Conservation (phyloP, 2,113 vertebrate genomes). For the Theristicus caerulescens region DNA sequence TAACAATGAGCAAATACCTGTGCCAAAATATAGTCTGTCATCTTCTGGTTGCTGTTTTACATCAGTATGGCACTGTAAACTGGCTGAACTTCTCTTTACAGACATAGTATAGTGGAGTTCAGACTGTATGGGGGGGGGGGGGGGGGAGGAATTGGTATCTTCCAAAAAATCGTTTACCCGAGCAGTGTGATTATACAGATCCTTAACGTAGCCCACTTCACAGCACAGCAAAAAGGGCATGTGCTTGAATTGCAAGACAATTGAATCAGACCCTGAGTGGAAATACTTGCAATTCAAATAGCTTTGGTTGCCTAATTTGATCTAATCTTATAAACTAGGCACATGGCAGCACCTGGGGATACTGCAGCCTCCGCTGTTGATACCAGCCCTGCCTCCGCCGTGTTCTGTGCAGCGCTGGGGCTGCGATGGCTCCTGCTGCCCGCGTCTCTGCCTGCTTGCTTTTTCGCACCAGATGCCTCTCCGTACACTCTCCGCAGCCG, state of each 20-base stretch:
- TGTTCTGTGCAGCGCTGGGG: background rate
- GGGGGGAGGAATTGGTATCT: background rate
- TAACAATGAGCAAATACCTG: slow-evolving; percentile 2
- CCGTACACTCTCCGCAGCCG: accelerated
- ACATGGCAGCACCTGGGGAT: background rate
- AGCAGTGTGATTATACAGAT: background rate
- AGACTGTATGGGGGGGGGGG: background rate
- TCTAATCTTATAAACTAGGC: background rate
- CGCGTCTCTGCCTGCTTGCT: background rate
- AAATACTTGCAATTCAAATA: slow-evolving; percentile 31
- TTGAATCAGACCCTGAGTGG: background rate
- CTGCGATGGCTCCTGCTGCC: background rate
- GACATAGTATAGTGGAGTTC: background rate
- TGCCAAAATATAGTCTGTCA: background rate
- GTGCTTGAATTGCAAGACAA: background rate
- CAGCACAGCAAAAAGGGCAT: background rate
- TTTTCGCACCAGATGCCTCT: background rate
- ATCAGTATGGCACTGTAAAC: background rate
- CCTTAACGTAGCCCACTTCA: background rate
- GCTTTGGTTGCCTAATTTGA: background rate
- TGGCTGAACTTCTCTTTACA: background rate
- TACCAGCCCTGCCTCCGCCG: accelerated
- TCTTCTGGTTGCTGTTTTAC: background rate
- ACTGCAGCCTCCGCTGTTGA: background rate
- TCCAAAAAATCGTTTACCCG: background rate